phyloP scores from a whole-genome alignment of 2,888 invertebrate genomes.

The Papilio protenor region DNA sequence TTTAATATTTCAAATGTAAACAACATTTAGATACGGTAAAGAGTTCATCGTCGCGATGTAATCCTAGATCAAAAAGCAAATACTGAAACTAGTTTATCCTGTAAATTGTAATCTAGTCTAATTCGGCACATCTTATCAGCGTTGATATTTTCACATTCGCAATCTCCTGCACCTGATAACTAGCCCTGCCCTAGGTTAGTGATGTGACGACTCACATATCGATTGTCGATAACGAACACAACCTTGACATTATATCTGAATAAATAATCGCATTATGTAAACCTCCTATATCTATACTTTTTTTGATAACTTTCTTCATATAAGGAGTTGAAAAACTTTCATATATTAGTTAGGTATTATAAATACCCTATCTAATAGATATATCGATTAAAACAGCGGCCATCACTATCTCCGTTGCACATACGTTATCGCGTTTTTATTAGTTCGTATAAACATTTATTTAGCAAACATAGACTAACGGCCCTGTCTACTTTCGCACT shows the following conservation, averaged over 20 bases:
- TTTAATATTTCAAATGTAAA: not conserved
- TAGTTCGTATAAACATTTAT: slow-evolving; percentile 66
- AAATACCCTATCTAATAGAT: not conserved
- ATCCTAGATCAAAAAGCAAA: slow-evolving; percentile 46
- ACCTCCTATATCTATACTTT: not conserved
- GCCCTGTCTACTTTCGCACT: slow-evolving; percentile 50
- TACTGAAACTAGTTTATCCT: slow-evolving; percentile 52
- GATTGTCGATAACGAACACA: slow-evolving; percentile 47
- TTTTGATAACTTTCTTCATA: not conserved
- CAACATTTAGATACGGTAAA: not conserved
- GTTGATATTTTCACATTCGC: slow-evolving; percentile 68
- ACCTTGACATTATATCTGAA: slow-evolving; percentile 38
- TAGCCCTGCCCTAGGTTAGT: slow-evolving; percentile 75
- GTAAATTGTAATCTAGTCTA: slow-evolving; percentile 66
- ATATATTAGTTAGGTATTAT: not conserved
- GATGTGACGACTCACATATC: slow-evolving; percentile 57
- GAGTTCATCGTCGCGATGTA: slow-evolving; percentile 12
- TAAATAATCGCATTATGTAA: slow-evolving; percentile 30
- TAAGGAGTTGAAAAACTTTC: not conserved
- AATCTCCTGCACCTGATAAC: slow-evolving; percentile 77
- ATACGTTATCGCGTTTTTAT: slow-evolving; percentile 73
- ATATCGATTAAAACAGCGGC: slow-evolving; percentile 47
- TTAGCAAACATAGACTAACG: slow-evolving; percentile 63
- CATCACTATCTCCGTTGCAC: slow-evolving; percentile 68
- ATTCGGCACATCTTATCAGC: slow-evolving; percentile 74